Evolutionary conservation across 1,140 invertebrate species (phyloP).

Genomic region (Gerris buenoi): DNA sequence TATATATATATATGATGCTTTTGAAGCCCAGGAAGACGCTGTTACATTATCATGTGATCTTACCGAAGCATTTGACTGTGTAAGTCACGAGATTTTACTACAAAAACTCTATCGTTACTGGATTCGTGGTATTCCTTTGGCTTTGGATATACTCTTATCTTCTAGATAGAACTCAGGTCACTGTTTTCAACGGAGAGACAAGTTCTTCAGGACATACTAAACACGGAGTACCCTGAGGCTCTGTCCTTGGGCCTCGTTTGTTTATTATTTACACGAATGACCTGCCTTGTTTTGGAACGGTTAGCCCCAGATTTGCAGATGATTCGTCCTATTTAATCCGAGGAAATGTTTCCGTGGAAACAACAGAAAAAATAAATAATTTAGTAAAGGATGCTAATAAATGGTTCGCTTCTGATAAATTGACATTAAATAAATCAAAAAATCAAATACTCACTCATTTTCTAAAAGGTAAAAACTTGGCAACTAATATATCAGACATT

Average conservation of each 20-base stretch:
- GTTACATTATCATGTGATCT: background rate
- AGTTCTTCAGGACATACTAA: background rate
- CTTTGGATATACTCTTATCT: background rate
- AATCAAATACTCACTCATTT: too few relatives aligned
- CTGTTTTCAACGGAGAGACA: background rate
- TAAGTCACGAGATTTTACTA: background rate
- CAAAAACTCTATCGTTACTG: background rate
- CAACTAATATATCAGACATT: too few relatives aligned
- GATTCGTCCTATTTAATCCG: background rate
- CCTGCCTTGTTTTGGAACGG: background rate
- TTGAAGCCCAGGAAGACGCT: background rate
- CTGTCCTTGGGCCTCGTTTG: background rate
- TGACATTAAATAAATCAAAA: too few relatives aligned
- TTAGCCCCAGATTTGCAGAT: background rate
- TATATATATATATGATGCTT: background rate
- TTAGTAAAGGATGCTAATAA: too few relatives aligned
- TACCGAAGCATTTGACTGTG: background rate
- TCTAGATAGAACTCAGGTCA: background rate
- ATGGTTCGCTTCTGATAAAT: too few relatives aligned
- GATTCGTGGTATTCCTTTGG: background rate
- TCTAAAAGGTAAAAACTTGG: too few relatives aligned
- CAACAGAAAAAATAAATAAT: too few relatives aligned
- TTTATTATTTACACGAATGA: background rate
- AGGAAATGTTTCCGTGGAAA: too few relatives aligned
- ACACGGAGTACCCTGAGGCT: background rate